phyloP scores from a whole-genome alignment of 2,113 vertebrate species.

The Psittacula cyanocephala region DNA sequence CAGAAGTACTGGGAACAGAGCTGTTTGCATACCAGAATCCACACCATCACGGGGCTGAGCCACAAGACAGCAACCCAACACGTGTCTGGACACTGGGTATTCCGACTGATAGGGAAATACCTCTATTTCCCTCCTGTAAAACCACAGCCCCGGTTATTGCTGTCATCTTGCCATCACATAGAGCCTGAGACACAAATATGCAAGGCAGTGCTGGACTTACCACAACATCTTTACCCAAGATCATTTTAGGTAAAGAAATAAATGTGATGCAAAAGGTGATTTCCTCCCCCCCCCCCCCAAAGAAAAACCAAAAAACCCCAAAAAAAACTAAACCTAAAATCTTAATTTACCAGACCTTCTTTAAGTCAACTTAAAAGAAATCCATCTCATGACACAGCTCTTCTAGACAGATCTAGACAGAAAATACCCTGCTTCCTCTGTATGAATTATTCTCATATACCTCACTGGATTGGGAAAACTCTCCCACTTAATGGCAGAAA shows the following conservation, averaged over 20 bases:
- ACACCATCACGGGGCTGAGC: fast-evolving
- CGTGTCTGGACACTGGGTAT: fast-evolving
- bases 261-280: background rate
- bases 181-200: background rate
- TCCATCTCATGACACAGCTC: background rate
- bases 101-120: background rate
- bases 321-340: background rate
- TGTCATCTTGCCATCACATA: background rate
- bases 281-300: background rate
- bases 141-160: fast-evolving
- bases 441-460: background rate
- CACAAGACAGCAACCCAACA: background rate
- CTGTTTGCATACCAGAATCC: background rate
- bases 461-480: background rate
- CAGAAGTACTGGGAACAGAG: background rate
- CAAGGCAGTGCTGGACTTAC: background rate
- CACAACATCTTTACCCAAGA: background rate
- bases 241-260: background rate
- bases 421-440: background rate
- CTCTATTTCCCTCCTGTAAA: background rate
- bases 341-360: background rate
- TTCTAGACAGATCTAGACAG: background rate
- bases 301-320: background rate
- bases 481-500: slow-evolving; percentile 11
- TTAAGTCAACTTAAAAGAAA: background rate